phyloP scores from a whole-genome alignment of 2,888 invertebrate species.

The Erebia aethiops region DNA sequence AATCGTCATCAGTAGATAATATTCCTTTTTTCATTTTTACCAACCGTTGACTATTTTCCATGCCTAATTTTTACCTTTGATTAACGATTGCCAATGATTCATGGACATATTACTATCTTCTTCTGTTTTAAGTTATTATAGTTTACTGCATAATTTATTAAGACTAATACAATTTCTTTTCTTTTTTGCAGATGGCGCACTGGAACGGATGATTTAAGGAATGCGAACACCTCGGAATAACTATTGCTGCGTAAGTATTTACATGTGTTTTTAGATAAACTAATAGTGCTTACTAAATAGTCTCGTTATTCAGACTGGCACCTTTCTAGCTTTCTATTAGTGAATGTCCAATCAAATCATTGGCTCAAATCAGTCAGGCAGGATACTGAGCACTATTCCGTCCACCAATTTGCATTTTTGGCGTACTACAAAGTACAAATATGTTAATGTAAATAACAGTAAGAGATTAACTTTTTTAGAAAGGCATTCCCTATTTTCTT shows the following conservation, averaged over 20 bases:
- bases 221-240: slow-evolving; percentile 69
- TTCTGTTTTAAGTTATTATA: no score
- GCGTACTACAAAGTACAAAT: not conserved
- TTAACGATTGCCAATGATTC: no score
- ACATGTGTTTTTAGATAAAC: not conserved
- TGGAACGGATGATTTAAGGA: slow-evolving; percentile 66
- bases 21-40: no score
- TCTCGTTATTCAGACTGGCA: not conserved
- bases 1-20: no score
- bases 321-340: slow-evolving; percentile 20
- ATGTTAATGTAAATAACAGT: not conserved
- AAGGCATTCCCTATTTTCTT: no score
- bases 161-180: slow-evolving; percentile 14
- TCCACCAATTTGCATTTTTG: slow-evolving; percentile 14
- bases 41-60: no score
- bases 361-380: not conserved
- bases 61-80: no score
- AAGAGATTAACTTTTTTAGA: no score
- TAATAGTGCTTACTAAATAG: not conserved
- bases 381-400: not conserved
- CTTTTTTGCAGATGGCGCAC: slow-evolving; percentile 67
- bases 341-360: not conserved
- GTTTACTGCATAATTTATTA: not conserved
- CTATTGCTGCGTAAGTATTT: slow-evolving; percentile 69
- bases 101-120: no score